Evolutionary conservation across 2,888 invertebrate genomes (phyloP), one percentile per base, ranked within the genome.

Genomic region (Andrena minutula): DNA sequence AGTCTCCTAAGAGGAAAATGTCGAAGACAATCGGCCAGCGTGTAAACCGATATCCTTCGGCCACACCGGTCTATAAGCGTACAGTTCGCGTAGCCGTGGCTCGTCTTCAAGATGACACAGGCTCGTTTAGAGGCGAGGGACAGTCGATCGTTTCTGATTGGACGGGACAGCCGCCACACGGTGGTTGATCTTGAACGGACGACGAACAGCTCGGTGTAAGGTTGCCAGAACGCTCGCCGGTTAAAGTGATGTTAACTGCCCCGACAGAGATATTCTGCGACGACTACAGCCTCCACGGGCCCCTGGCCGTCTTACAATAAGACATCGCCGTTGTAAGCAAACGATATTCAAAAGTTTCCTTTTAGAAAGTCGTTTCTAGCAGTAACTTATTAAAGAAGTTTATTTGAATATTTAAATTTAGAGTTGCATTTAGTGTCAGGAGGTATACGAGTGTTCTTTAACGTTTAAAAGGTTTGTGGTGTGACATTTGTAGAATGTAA

Each of bases 91-190:
- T 72, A 76, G 47, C 66, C 61, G 41, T 41, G 70, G 20, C 72
- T 63, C 75, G 66, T 75, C 72, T 56, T 64, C 72, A 30, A 53
- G 78, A 80, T 61, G 87, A 86, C 75, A 75, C 83, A 75, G 68
- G 77, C 79, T 28, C 73, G 58, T 66, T 77, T 78, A 79, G 70
- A 66, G 49, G 23, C 70, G 74, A 58, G 63, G 74, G 76, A 79
- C 79, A 28, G 75, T 69, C 77, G 78, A 85, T 84, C 75, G 75
- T 70, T 49, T 66, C 80, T 89, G 88, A 90, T 90, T 79, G 90
- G 86, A 91, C 88, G 83, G 86, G 92, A 92, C 92, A 92, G 88
- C 88, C 88, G 91, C 90, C 90, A 82, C 75, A 91, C 91, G 90
- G 90, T 88, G 92, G 90, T 91, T 91, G 91, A 88, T 87, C 88